phyloP scores from a whole-genome alignment of 2,113 vertebrate species.

The Elanoides forficatus region DNA sequence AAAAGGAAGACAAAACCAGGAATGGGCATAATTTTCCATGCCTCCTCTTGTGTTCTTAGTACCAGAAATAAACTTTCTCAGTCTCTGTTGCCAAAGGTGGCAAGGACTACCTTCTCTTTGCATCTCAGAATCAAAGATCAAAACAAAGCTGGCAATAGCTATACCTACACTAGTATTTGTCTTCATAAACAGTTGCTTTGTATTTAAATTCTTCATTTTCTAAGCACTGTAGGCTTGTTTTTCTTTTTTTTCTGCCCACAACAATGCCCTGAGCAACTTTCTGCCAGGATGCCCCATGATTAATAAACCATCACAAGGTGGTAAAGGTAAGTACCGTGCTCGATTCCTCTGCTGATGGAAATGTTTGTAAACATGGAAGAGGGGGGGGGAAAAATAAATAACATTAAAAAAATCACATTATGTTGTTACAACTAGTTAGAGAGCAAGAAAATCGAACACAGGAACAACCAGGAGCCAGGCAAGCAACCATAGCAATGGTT shows the following conservation, averaged over 20 bases:
- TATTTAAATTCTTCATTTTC: neutral
- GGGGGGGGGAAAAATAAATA: too few species aligned
- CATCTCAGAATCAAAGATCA: neutral
- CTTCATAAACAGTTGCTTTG: neutral
- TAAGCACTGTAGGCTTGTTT: neutral
- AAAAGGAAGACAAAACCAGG: neutral
- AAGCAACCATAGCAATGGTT: neutral
- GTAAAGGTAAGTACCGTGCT: neutral
- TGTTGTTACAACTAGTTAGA: neutral
- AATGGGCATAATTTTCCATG: neutral
- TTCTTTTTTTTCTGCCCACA: neutral
- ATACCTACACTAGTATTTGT: neutral
- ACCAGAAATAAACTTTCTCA: neutral
- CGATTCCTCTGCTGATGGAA: neutral
- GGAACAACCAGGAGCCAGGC: neutral
- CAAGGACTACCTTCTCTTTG: neutral
- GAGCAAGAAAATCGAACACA: neutral
- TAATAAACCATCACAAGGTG: neutral
- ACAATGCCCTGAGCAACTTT: neutral
- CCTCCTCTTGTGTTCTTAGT: neutral
- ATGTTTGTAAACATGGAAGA: slow-evolving; percentile 17
- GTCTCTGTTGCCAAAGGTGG: neutral
- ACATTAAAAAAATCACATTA: neutral
- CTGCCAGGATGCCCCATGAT: neutral
- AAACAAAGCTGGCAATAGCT: neutral